A percentile compares a stretch with the other conserved stretches of the same genome.
These are phyloP conservation scores for Eriosoma lanigerum DNA, from an alignment of 1,140 invertebrate genomes.

Conservation along the genomic window DNA sequence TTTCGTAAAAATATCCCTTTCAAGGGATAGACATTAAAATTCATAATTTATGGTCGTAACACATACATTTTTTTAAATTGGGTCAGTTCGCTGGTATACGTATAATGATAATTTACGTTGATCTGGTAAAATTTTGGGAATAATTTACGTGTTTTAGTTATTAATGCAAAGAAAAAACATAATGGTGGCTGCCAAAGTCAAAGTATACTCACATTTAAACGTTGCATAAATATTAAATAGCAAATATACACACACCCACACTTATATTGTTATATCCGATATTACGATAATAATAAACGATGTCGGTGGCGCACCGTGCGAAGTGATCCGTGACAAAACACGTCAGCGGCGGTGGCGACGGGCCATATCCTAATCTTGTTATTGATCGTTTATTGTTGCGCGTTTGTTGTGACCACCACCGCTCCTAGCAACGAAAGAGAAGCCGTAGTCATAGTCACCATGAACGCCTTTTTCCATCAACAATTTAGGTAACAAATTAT, in stretches of 20 bases:
- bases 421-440: constrained; percentile 49
- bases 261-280: neutral
- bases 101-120: neutral
- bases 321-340: constrained; percentile 26
- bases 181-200: too few species aligned
- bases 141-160: neutral
- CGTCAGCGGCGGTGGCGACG: neutral
- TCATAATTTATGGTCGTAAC: neutral
- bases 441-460: constrained; percentile 51
- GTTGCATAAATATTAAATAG: too few species aligned
- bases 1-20: neutral
- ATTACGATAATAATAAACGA: neutral
- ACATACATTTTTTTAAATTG: too few species aligned
- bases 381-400: constrained; percentile 52
- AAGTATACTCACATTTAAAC: too few species aligned
- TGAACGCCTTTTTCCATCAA: constrained; percentile 50
- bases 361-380: constrained; percentile 38
- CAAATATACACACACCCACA: neutral
- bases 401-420: constrained; percentile 47
- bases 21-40: neutral
- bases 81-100: neutral
- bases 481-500: constrained; percentile 37
- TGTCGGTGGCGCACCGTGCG: neutral
- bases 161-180: too few species aligned
- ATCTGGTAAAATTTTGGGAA: neutral